Evolutionary conservation across 37 sponge, comb jelly and placozoan species (phyloP).

Genomic region (Cliona cf. orientalis): DNA sequence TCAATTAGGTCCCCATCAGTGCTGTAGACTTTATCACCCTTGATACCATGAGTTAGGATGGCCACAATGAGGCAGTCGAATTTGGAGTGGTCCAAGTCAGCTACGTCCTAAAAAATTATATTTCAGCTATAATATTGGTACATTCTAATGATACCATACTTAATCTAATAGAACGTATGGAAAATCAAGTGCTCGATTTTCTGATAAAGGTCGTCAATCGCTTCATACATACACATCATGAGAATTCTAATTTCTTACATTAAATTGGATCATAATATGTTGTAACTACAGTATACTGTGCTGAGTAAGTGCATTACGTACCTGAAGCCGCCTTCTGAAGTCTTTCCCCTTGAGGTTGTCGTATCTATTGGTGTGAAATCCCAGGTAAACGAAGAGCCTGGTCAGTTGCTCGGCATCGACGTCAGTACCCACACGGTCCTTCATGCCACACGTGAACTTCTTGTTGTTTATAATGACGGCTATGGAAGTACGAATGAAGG

Average conservation of each 20-base stretch:
- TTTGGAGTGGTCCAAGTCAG: constrained; percentile 44
- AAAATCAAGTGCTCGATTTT: too few species aligned
- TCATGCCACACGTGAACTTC: constrained; percentile 74
- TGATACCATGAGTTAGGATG: constrained; percentile 80
- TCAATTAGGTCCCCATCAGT: constrained; percentile 82
- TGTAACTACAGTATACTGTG: too few species aligned
- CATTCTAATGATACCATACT: too few species aligned
- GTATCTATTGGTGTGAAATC: constrained; percentile 52
- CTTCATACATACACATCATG: too few species aligned
- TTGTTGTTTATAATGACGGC: constrained; percentile 80
- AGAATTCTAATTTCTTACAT: too few species aligned
- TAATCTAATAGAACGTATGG: too few species aligned
- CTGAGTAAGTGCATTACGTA: too few species aligned
- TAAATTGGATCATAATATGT: too few species aligned
- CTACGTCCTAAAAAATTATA: constrained; percentile 26
- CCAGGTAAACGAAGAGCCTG: constrained; percentile 52
- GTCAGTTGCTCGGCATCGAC: constrained; percentile 62
- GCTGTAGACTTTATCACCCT: constrained; percentile 75
- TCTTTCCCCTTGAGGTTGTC: constrained; percentile 49
- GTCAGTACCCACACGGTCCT: constrained; percentile 73
- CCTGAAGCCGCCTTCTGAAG: constrained; percentile 11
- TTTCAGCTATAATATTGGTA: too few species aligned
- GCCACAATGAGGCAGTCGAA: constrained; percentile 74
- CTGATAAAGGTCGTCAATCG: too few species aligned
- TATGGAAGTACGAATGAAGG: too few species aligned